Percentiles rank a stretch among this genome's conserved stretches.
Conservation (phyloP, 2,797 vertebrate genomes). For the Ibycter americanus region DNA sequence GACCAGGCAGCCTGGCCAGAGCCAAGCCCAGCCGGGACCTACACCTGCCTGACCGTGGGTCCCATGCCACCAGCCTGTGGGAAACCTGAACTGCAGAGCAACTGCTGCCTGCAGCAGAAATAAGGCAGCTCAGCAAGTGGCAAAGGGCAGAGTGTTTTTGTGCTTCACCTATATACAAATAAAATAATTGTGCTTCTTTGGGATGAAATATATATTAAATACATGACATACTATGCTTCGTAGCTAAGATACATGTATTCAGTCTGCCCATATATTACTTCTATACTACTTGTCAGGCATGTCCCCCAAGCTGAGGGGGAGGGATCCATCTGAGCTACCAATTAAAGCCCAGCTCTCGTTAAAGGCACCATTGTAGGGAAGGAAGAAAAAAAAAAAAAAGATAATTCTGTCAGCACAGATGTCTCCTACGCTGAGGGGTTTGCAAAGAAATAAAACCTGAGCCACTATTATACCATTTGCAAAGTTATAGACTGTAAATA, state of each 20-base stretch:
- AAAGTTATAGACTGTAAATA: constrained; percentile 58
- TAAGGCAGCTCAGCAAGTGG: fast-evolving
- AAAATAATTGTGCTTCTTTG: background rate
- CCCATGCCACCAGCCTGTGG: fast-evolving
- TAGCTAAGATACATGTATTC: background rate
- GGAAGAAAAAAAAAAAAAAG: background rate
- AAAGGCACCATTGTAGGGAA: constrained; percentile 9
- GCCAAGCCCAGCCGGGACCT: fast-evolving
- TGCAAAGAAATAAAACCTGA: constrained; percentile 53
- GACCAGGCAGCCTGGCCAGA: fast-evolving
- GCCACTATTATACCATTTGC: background rate
- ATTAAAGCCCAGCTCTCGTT: constrained; percentile 22
- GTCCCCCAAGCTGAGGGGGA: constrained; percentile 8
- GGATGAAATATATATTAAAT: background rate
- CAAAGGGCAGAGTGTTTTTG: background rate
- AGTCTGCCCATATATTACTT: background rate
- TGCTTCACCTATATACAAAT: background rate
- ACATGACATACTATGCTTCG: fast-evolving
- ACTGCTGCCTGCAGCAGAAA: background rate
- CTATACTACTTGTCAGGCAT: background rate
- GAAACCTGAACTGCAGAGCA: background rate
- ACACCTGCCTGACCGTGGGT: fast-evolving
- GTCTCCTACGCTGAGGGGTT: constrained; percentile 52
- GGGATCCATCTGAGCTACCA: background rate
- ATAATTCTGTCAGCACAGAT: constrained; percentile 64